These are phyloP conservation scores for Morpho achilles DNA, from an alignment of 2,888 invertebrate genomes.

Conservation along the genomic window DNA sequence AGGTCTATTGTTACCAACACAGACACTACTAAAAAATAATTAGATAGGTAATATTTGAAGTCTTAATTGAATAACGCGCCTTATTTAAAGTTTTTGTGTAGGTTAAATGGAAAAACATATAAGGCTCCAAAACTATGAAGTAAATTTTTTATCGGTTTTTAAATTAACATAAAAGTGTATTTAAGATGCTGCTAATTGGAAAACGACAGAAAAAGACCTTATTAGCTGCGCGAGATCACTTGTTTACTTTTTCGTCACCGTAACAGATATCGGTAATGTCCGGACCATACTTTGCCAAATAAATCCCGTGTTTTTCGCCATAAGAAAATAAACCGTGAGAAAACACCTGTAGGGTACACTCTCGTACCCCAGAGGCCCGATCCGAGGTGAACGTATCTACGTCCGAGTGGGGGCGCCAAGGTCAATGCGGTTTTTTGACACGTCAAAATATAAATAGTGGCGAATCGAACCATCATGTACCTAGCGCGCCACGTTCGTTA, in stretches of 20 bases:
- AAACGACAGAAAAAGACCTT: background rate
- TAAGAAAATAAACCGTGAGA: constrained; percentile 25
- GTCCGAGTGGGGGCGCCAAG: constrained; percentile 75
- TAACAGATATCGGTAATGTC: constrained; percentile 15
- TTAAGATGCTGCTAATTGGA: background rate
- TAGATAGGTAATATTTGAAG: no score
- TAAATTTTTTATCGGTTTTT: no score
- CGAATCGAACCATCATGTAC: constrained; percentile 47
- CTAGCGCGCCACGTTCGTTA: constrained; percentile 53
- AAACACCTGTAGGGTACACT: constrained; percentile 32
- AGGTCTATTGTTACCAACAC: no score
- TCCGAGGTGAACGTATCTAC: constrained; percentile 73
- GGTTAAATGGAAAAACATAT: no score
- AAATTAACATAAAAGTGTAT: background rate
- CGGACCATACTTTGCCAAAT: constrained; percentile 18
- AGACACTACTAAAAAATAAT: no score
- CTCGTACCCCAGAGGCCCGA: constrained; percentile 61
- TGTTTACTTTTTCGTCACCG: constrained; percentile 5
- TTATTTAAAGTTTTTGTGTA: no score
- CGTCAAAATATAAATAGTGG: constrained; percentile 66
- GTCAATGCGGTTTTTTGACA: constrained; percentile 76
- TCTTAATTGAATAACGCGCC: no score
- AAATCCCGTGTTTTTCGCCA: constrained; percentile 19
- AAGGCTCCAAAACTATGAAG: no score
- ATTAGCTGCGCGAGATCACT: background rate